phyloP scores from a whole-genome alignment of 2,113 vertebrate genomes.

The Greenwoodochromis staneri region DNA sequence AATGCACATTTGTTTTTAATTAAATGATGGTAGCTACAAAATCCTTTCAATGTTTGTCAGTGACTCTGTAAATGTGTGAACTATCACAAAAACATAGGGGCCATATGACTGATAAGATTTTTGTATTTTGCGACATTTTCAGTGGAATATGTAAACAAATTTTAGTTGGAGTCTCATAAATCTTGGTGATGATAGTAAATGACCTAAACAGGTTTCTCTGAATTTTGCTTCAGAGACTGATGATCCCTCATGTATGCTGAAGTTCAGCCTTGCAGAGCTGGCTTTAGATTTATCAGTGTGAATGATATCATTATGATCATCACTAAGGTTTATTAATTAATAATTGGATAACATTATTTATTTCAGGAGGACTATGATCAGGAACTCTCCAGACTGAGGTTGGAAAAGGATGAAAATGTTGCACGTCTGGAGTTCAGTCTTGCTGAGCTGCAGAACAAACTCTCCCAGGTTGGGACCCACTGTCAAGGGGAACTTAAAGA shows the following conservation, averaged over 20 bases:
- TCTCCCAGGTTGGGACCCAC: conserved; percentile 61
- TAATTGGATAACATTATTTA: not conserved
- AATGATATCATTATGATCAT: not conserved
- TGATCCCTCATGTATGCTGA: not conserved
- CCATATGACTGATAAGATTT: not conserved
- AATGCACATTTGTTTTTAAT: not conserved
- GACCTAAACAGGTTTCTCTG: not conserved
- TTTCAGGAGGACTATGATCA: conserved; percentile 80
- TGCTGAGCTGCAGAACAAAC: conserved; percentile 68
- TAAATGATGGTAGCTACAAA: not conserved
- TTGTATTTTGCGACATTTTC: not conserved
- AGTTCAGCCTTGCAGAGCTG: not conserved
- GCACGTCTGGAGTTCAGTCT: conserved; percentile 73
- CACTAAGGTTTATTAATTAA: not conserved
- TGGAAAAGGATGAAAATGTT: conserved; percentile 75
- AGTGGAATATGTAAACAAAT: not conserved
- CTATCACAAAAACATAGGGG: not conserved
- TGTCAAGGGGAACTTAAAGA: conserved; percentile 70
- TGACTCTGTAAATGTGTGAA: not conserved
- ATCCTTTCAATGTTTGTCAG: not conserved
- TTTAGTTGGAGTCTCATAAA: not conserved
- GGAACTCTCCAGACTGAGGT: conserved; percentile 75
- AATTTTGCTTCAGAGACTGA: not conserved
- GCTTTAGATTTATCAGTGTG: not conserved
- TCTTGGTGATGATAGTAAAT: not conserved